Base-by-base conservation (phyloP, 2,113 vertebrate species). In the Alexandromys fortis region DNA sequence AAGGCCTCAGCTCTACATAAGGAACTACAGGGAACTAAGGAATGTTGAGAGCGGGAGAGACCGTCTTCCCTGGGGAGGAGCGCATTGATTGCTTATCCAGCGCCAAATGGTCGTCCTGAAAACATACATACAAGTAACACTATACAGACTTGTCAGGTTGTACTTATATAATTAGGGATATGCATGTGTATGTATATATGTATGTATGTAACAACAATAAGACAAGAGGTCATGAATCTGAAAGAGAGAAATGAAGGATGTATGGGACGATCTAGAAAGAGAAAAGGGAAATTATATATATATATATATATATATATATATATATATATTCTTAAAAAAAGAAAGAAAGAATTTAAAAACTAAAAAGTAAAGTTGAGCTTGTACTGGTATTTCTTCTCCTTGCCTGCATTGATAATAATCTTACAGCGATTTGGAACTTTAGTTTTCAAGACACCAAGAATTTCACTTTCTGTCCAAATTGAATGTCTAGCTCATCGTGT, bases 381-480 rank as follows among this genome's bases (percentile, higher is more conserved):
- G 26, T 45, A 55, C 8, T 83, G 55, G 45, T 45, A 35, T 83
- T 86, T 94, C 90, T 95, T 78, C n/a, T 88, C 33, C 35, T 92
- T 97, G 14, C 6, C 4, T 70, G 35, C 3, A 93, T 72, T 92
- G 87, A 52, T 90, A 49, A 86, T 90, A 88, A 89, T 3, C 13
- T 82, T 75, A 86, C 7, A 78, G 30, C 30, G 19, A 93, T 92
- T 67, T 38, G 12, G 89, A 90, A 77, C 35, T 70, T 93, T 91
- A 52, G 78, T 79, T 67, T 89, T 92, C 93, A 88, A 94, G 67
- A 13, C 10, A 73, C 8, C 30, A 7, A 24, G 26, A 49, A 55
- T 78, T 63, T 30, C 52, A 61, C 70, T 94, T 93, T 82, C 13
- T 76, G 9, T 76, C 30, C 30, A 83, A 76, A 86, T 75, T 82